Conservation (phyloP, 2,888 invertebrate species). For the Zelleria hepariella region DNA sequence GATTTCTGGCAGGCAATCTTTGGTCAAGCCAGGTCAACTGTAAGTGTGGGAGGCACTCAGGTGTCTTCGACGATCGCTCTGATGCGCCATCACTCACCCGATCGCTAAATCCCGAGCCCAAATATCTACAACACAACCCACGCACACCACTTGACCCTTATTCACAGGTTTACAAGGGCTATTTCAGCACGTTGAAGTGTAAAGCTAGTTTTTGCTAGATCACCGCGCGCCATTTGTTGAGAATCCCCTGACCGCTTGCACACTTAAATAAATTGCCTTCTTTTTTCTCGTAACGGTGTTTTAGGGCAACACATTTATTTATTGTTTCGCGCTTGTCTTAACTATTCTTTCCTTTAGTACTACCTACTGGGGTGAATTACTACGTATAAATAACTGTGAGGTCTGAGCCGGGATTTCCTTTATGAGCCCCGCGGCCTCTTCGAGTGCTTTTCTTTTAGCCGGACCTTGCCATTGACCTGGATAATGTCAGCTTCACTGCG, state of each 20-base stretch:
- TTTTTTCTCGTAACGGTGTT: neutral
- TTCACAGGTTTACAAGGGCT: neutral
- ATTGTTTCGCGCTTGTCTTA: neutral
- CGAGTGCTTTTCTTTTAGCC: neutral
- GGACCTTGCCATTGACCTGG: neutral
- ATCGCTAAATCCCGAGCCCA: neutral
- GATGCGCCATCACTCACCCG: neutral
- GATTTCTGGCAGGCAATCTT: too few relatives aligned
- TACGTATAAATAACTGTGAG: neutral
- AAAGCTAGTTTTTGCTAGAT: neutral
- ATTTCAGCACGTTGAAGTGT: neutral
- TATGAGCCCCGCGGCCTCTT: neutral
- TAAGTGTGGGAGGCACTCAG: neutral
- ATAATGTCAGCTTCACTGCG: neutral
- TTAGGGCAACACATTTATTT: neutral
- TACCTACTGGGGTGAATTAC: neutral
- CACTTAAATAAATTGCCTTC: conserved; percentile 1
- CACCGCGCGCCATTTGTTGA: neutral
- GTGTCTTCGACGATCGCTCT: neutral
- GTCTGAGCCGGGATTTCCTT: neutral
- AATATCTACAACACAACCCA: neutral
- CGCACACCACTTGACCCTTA: neutral
- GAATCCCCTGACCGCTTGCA: neutral
- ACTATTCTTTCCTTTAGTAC: neutral
- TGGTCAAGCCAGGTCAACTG: too few relatives aligned